A percentile compares a stretch with the other conserved stretches of the same genome.
These are phyloP conservation scores for Epistrophella euchroma DNA, from an alignment of 2,888 invertebrate genomes.

Conservation along the genomic window DNA sequence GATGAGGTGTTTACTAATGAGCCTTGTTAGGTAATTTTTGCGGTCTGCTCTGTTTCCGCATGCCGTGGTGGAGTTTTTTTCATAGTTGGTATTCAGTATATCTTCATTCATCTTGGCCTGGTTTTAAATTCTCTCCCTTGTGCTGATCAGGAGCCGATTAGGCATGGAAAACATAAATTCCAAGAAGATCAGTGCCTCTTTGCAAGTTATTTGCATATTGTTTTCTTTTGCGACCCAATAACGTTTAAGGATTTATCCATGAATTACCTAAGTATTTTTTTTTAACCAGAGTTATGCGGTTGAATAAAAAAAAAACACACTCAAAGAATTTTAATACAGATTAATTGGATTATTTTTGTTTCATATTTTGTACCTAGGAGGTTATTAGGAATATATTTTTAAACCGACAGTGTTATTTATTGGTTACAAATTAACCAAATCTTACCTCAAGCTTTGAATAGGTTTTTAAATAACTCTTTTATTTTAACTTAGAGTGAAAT, in stretches of 20 bases:
- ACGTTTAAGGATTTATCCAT: constrained; percentile 55
- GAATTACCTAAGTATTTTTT: constrained; percentile 46
- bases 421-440: no score
- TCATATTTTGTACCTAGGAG: neutral
- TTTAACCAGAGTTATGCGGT: neutral
- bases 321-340: neutral
- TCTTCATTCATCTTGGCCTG: constrained; percentile 49
- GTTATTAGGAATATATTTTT: no score
- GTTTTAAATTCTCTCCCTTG: constrained; percentile 47
- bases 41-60: constrained; percentile 70
- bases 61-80: constrained; percentile 40
- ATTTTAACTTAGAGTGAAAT: no score
- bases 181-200: constrained; percentile 28
- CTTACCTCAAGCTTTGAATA: no score
- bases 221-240: constrained; percentile 25
- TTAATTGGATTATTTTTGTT: neutral
- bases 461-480: no score
- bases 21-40: constrained; percentile 67
- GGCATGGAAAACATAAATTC: constrained; percentile 35
- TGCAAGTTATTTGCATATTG: constrained; percentile 37
- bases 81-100: constrained; percentile 26
- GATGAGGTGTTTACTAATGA: constrained; percentile 75
- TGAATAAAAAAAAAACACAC: neutral
- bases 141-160: constrained; percentile 44
- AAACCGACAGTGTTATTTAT: no score